phyloP scores from a whole-genome alignment of 1,140 invertebrate genomes.

The Harlomillsia oculata region DNA sequence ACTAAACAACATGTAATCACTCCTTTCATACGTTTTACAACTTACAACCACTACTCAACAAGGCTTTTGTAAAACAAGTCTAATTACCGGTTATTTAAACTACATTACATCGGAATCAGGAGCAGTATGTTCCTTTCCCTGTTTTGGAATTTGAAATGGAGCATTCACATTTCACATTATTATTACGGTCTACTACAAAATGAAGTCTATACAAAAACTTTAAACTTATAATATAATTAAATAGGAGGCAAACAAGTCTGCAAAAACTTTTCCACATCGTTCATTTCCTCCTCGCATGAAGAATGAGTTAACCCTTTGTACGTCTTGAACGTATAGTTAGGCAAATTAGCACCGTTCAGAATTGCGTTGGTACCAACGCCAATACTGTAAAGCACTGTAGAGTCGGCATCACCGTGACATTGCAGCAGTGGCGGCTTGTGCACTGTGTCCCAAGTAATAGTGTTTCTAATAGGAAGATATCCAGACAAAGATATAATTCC shows the following conservation, averaged over 20 bases:
- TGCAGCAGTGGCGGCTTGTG: constrained; percentile 61
- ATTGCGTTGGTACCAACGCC: constrained; percentile 71
- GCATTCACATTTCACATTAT: too few species aligned
- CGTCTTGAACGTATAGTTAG: constrained; percentile 70
- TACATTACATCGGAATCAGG: too few species aligned
- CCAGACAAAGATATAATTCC: constrained; percentile 85
- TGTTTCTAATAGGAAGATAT: constrained; percentile 66
- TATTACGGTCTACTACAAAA: too few species aligned
- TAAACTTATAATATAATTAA: too few species aligned
- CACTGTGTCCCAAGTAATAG: constrained; percentile 28
- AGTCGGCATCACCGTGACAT: constrained; percentile 90
- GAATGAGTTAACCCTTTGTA: constrained; percentile 80
- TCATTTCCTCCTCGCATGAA: constrained; percentile 58
- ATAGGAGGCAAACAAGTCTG: constrained; percentile 16
- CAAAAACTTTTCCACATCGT: constrained; percentile 27
- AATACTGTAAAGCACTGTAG: constrained; percentile 84
- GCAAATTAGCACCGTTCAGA: constrained; percentile 62
- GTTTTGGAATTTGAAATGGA: too few species aligned
- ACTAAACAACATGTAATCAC: too few species aligned
- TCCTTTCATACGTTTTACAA: too few species aligned
- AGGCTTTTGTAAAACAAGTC: too few species aligned
- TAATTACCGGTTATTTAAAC: too few species aligned
- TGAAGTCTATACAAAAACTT: too few species aligned
- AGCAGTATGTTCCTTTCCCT: too few species aligned
- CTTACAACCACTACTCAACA: too few species aligned